phyloP scores from a whole-genome alignment of 1,140 invertebrate genomes.

The Protaetia brevitarsis region DNA sequence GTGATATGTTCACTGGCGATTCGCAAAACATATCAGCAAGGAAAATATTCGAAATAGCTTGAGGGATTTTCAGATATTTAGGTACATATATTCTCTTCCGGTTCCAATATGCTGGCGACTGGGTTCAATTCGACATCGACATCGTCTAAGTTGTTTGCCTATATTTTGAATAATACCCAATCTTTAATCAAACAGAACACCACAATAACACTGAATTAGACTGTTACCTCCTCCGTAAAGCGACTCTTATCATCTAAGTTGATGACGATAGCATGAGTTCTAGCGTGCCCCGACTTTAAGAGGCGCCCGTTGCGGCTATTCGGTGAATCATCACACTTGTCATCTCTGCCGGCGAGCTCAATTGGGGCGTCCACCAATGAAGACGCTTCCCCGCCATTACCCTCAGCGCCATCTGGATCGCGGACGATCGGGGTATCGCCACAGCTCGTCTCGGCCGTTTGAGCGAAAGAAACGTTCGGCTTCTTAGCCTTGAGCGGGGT shows the following conservation, averaged over 20 bases:
- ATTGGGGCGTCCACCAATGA: constrained; percentile 34
- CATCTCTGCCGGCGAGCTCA: constrained; percentile 36
- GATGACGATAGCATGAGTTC: constrained; percentile 70
- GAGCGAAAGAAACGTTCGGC: constrained; percentile 53
- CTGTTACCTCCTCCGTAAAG: constrained; percentile 77
- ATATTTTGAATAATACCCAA: not conserved
- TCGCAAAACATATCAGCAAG: not conserved
- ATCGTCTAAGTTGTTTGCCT: not conserved
- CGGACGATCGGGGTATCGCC: not conserved
- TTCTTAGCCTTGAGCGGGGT: constrained; percentile 51
- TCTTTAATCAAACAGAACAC: not conserved
- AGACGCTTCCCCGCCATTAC: constrained; percentile 36
- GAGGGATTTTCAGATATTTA: not conserved
- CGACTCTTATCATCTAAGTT: constrained; percentile 75
- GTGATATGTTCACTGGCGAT: not conserved
- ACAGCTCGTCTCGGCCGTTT: constrained; percentile 39
- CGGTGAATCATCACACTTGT: constrained; percentile 34
- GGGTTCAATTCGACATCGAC: not conserved
- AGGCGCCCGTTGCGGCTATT: constrained; percentile 41
- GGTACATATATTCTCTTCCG: not conserved
- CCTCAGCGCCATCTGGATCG: constrained; percentile 31
- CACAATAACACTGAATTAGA: too few relatives aligned
- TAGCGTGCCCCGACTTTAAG: constrained; percentile 63
- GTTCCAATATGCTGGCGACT: not conserved
- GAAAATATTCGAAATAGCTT: not conserved